Conservation (phyloP, 2,888 invertebrate genomes). For the Pterostichus niger region DNA sequence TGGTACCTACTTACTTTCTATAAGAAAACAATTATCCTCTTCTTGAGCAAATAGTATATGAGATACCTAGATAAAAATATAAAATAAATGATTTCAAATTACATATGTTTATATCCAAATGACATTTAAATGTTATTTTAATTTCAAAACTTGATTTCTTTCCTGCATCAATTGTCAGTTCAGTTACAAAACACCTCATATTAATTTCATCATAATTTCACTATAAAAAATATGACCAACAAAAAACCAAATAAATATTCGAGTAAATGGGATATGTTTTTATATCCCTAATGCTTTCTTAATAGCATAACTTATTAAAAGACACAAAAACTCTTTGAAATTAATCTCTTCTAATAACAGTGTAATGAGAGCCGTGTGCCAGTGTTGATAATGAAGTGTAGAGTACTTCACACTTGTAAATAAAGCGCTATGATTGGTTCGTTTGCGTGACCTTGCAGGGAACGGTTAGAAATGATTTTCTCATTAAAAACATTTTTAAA, state of each 20-base stretch:
- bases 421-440: background rate
- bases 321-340: conserved; percentile 49
- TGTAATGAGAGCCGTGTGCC: conserved; percentile 3
- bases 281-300: conserved; percentile 44
- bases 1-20: too few species aligned
- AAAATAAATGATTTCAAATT: background rate
- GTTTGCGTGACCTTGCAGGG: conserved; percentile 7
- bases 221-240: background rate
- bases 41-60: too few species aligned
- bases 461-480: conserved; percentile 60
- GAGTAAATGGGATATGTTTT: conserved; percentile 42
- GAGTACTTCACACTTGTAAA: conserved; percentile 13
- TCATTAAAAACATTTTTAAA: conserved; percentile 61
- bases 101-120: conserved; percentile 5
- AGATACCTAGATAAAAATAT: background rate
- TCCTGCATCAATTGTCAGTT: background rate
- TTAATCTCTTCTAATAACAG: conserved; percentile 33
- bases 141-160: conserved; percentile 16
- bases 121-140: conserved; percentile 45
- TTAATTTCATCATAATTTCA: conserved; percentile 4
- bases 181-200: background rate
- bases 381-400: conserved; percentile 38
- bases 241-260: conserved; percentile 32
- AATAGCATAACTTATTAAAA: conserved; percentile 53
- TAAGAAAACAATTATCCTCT: too few species aligned